Evolutionary conservation across 2,797 vertebrate species (phyloP), one percentile per base, ranked within the genome.

Genomic region (Phoebastria nigripes): DNA sequence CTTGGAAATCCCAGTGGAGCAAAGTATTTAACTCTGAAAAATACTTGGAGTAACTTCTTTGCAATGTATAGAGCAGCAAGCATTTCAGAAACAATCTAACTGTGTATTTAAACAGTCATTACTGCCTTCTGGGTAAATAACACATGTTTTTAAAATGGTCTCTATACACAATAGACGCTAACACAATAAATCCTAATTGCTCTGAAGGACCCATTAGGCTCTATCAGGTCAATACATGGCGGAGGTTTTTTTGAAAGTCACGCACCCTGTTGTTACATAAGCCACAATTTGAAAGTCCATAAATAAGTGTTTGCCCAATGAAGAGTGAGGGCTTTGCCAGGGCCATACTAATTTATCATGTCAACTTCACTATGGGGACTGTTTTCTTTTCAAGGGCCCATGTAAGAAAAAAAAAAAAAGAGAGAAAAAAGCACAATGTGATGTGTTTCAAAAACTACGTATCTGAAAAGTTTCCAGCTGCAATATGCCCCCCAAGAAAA

Each of bases 141-240:
- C 80, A 58, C 83, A 92, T 80, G 90, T 96, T 97, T 96, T 96
- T 71, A 58, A 90, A 96, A 95, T 82, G 88, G 90, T 87, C 87
- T 97, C 87, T 81, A 94, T 94, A 94, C 93, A 97, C 94, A 97
- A 93, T 95, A 82, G 95, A 83, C 0, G 1, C 81, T 94, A 95
- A 86, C 96, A 96, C 90, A 97, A 96, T 95, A 94, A 95, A 95
- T 94, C 94, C 95, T 97, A 97, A 97, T 97, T 97, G 97, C 91
- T 97, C 96, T 97, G 97, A 97, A 97, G 97, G 97, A 93, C 95
- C 96, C 95, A 97, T 97, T 97, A 96, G 91, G 85, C 86, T 97
- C 79, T 94, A 95, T 87, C 94, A 91, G 95, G 95, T 97, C 97
- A 96, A 97, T 94, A 92, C 91, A 67, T 66, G 63, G 85, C 1